Evolutionary conservation across 2,113 vertebrate species (phyloP), one percentile per base, ranked within the genome.

Genomic region (Puntigrus tetrazona): DNA sequence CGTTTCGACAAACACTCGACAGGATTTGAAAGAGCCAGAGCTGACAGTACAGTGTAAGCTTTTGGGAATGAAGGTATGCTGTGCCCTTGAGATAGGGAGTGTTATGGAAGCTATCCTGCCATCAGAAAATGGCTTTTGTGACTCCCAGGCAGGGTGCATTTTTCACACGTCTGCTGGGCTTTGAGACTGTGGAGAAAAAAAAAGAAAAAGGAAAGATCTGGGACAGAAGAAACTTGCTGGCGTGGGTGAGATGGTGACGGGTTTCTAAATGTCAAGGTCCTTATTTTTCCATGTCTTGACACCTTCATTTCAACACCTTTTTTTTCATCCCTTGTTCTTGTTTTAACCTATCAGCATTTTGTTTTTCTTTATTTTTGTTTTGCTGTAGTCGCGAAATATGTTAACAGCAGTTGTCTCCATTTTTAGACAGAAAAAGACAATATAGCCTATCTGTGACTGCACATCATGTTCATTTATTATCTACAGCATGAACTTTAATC

Each of bases 191-290:
- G 75, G 41, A 69, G 59, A 25, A 63, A 50, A 45, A 29, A 63
- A 47, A 47, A 20, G 11, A 41, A 61, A 70, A 31, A 38, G 45
- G 65, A 80, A 81, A 61, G 36, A 83, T 85, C 57, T 88, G 36
- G 75, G 81, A 83, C 45, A 34, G 70, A 75, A 86, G 29, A 43
- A 85, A 84, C 88, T 59, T 70, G 50, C 73, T 78, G 57, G 52
- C 41, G 41, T 65, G 78, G 41, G 81, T 70, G 79, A 74, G 57
- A 80, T 81, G 69, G 20, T 80, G 77, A 85, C 70, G 20, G 50
- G 45, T 69, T 76, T 84, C 79, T 86, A 84, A 86, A 89, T 89
- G 88, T 88, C 87, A 89, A 85, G 83, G 87, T 88, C 76, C 38
- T 75, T 16, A 13, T 70, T 80, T 83, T 82, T 75, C 38, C 61